Base-by-base conservation (phyloP, 2,113 vertebrate species). In the Sclerurus mexicanus region DNA sequence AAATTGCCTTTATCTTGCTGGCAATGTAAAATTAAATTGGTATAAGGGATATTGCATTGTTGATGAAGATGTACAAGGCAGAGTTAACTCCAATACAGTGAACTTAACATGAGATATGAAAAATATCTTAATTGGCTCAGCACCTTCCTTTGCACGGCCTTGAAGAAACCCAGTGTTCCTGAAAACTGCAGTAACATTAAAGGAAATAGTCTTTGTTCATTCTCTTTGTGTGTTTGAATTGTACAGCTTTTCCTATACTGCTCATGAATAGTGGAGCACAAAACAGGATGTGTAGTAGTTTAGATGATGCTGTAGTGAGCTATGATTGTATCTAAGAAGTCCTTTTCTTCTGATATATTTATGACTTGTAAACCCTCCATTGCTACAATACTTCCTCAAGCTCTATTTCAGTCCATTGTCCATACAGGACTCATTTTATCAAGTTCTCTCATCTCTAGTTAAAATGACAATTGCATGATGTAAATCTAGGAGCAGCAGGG, bases 1-100 rank as follows among this genome's bases (percentile, higher is more conserved):
- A 94, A 97, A 95, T 96, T 96, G 93, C 96, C 81, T 97, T 97
- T 97, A 96, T 96, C 95, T 97, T 93, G 85, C 95, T 89, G 91
- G 91, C 94, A 94, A 88, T 84, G 95, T 93, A 92, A 97, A 95
- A 97, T 95, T 95, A 96, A 96, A 97, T 90, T 95, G 90, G 91
- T 92, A 68, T 82, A 91, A 95, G 94, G 91, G 95, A 94, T 97
- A 96, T 94, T 95, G 90, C 81, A 87, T 94, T 96, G 93, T 94
- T 96, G 95, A 97, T 96, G 93, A 96, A 96, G 96, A 97, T 91
- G 90, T 95, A 96, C 94, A 96, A 94, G 93, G 74, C 89, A 94
- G 83, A 85, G 86, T 97, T 97, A 95, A 95, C 76, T 97, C 88
- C 64, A 76, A 85, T 85, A 74, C 23, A 49, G 76, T 80, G 90